phyloP scores from a whole-genome alignment of 1,140 invertebrate species.

The Drosophila nigromelanica region DNA sequence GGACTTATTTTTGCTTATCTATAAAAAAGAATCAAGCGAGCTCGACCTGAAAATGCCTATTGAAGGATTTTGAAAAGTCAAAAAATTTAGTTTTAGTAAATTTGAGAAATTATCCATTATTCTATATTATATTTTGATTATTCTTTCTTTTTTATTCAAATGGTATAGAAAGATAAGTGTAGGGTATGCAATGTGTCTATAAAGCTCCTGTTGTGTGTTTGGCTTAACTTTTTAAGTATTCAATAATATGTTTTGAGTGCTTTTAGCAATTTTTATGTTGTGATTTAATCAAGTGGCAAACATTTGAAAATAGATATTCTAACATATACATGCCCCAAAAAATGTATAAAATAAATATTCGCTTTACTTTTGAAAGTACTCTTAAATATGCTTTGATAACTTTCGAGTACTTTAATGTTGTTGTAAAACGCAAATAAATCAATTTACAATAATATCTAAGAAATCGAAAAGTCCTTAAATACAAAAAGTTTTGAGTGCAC shows the following conservation, averaged over 20 bases:
- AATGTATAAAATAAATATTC: too few relatives aligned
- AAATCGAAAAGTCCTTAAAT: too few relatives aligned
- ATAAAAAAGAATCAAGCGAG: background rate
- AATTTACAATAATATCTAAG: too few relatives aligned
- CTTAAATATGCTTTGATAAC: background rate
- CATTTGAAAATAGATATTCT: background rate
- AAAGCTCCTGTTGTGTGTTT: background rate
- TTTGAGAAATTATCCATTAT: too few relatives aligned
- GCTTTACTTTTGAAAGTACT: background rate
- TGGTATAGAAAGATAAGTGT: background rate
- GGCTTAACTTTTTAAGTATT: background rate
- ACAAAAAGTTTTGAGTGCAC: background rate
- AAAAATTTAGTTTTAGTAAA: too few relatives aligned
- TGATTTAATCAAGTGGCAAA: background rate
- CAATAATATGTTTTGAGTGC: background rate
- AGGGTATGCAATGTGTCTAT: background rate
- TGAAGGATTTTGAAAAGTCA: too few relatives aligned
- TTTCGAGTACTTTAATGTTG: background rate
- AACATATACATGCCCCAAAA: background rate
- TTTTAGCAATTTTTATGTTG: background rate
- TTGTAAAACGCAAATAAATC: too few relatives aligned
- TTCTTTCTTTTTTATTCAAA: background rate
- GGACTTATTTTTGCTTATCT: slow-evolving; percentile 2
- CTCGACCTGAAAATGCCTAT: background rate
- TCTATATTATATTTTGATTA: background rate